Conservation (phyloP, 2,113 vertebrate genomes). For the Prunella himalayana region DNA sequence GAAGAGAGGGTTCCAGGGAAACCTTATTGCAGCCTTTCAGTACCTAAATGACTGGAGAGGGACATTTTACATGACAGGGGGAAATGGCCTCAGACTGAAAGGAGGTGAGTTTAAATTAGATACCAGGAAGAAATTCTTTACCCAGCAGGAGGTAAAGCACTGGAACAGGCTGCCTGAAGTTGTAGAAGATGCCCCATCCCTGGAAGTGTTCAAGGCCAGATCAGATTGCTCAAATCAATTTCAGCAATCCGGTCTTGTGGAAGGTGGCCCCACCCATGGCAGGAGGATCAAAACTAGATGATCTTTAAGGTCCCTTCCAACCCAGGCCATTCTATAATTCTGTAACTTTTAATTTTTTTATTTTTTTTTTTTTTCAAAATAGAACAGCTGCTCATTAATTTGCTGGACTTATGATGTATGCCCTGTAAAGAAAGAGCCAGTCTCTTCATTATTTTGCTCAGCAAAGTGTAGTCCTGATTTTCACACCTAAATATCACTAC, state of each 20-base stretch:
- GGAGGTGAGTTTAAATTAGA: not conserved
- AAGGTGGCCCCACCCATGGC: not conserved
- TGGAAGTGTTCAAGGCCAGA: not conserved
- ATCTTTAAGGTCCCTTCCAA: not conserved
- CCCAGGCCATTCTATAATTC: not conserved
- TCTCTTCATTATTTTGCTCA: not conserved
- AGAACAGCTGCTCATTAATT: not conserved
- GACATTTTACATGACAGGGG: not conserved
- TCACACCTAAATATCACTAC: not conserved
- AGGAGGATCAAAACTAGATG: not conserved
- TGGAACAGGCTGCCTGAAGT: not conserved
- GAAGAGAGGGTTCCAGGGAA: not conserved
- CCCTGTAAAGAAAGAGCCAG: not conserved
- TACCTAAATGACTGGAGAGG: not conserved
- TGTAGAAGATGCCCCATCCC: not conserved
- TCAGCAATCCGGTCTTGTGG: not conserved
- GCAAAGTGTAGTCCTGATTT: not conserved
- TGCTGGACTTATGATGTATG: not conserved
- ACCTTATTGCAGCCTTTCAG: not conserved
- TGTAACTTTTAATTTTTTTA: not conserved
- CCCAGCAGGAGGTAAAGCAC: not conserved
- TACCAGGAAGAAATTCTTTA: not conserved
- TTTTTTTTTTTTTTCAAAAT: not conserved
- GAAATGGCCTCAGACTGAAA: not conserved
- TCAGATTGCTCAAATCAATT: too few relatives aligned